Evolutionary conservation across 1,140 invertebrate species (phyloP), one percentile per base, ranked within the genome.

Genomic region (Bombyx mandarina): DNA sequence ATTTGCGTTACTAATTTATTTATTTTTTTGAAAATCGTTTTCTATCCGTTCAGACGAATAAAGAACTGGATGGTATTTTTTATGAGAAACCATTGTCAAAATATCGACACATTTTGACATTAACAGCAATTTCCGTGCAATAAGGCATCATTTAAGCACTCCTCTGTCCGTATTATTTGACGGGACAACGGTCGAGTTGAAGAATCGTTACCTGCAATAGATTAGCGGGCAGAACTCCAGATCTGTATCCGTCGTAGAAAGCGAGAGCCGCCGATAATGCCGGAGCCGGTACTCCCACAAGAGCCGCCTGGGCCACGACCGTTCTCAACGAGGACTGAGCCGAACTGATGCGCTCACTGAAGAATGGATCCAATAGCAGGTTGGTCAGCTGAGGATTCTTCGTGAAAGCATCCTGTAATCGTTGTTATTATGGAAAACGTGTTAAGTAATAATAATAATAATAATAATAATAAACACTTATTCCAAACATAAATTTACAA

Each of bases 211-310:
- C 93, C 90, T 97, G 96, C 58, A 99, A 90, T 26, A 99, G 88
- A 87, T 99, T 99, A 8, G 98, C 97, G 3, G 98, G 97, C 44
- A 99, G 86, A 53, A 91, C 86, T 43, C 86, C 91, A 9, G 92
- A 92, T 50, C 97, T 91, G 80, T 97, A 99, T 3, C 98, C 98
- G 88, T 99, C 98, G 82, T 97, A 99, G 88, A 99, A 99, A 5
- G 97, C 94, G 6, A 99, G 88, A 0, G 99, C 98, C 7, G 97
- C 94, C 35, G 93, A 94, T 62, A 99, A 92, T 0, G 96, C 95
- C 2, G 98, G 98, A 10, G 94, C 95, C 0, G 98, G 97, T 57
- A 99, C 94, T 22, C 98, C 98, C 61, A 94, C 86, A 44, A 91
- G 83, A 8, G 92, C 90, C 9, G 93, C 91, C 22, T 89, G 90